These are phyloP conservation scores for Engraulis encrasicolus DNA, from an alignment of 2,113 vertebrate species.

Conservation along the genomic window DNA sequence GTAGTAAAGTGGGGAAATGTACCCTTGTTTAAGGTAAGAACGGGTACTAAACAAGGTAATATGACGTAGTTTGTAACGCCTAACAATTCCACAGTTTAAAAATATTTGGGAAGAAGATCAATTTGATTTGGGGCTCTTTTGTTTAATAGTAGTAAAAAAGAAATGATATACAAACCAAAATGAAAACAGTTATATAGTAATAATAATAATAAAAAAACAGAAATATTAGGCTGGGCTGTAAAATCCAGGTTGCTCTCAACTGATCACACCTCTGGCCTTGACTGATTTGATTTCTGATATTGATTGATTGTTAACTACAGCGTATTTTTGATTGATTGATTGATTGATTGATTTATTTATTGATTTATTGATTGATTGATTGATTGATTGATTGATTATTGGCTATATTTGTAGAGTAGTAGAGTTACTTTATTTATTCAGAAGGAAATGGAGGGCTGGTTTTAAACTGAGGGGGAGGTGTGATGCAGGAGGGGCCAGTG, in stretches of 20 bases:
- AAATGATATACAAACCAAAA: conserved; percentile 67
- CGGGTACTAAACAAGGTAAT: background rate
- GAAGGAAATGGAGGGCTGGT: too few species aligned
- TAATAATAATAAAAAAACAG: conserved; percentile 72
- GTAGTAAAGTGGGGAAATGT: background rate
- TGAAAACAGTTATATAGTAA: conserved; percentile 75
- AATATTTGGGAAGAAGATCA: conserved; percentile 5
- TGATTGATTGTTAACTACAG: background rate
- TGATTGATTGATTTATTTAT: too few species aligned
- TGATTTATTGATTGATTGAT: too few species aligned
- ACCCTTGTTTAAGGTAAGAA: background rate
- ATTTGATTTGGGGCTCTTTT: conserved; percentile 79
- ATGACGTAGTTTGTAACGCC: background rate
- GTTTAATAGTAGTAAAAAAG: conserved; percentile 50
- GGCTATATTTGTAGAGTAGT: too few species aligned
- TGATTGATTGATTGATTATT: too few species aligned
- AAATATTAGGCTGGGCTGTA: conserved; percentile 74
- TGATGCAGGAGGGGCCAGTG: background rate
- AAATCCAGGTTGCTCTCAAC: conserved; percentile 48
- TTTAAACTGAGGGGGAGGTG: background rate
- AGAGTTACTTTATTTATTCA: too few species aligned
- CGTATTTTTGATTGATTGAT: too few species aligned
- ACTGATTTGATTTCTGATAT: background rate
- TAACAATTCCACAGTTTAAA: background rate
- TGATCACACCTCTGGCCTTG: conserved; percentile 30